Evolutionary conservation across 2,797 vertebrate genomes (phyloP), one percentile per base, ranked within the genome.

Genomic region (Harpia harpyja): DNA sequence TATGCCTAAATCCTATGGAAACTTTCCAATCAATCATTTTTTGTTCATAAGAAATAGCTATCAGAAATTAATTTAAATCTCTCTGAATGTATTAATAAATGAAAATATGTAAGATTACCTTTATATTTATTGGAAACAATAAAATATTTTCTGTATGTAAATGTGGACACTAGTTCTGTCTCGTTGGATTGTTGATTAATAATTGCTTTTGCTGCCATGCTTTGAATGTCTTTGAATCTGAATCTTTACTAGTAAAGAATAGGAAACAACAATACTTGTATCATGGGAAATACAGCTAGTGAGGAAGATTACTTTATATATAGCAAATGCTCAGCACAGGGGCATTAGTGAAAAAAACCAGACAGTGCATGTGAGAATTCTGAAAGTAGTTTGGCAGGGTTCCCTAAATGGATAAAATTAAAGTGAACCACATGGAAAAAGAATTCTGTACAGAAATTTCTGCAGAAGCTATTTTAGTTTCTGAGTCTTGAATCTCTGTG

Each of bases 231-330:
- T 83, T 74, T 53, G 63, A 92, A 91, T 91, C 63, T 90, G 61
- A 85, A 73, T 94, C 49, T 64, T 95, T 94, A 48, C 65, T 65
- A 85, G 33, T 72, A 35, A 94, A 94, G 72, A 94, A 93, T 24
- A 94, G 41, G 78, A 96, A 95, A 56, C 19, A 91, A 56, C 78
- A 88, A 87, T 92, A 59, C n/a, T 67, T 87, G 35, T 64, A 76
- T 89, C 54, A 30, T 74, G 18, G n/a, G 88, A 90, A 91, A 92
- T n/a, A 70, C 27, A 94, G 9, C 10, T 49, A 60, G 33, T 16
- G 9, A 67, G 37, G 17, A 74, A 67, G 19, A 72, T 82, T 78
- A 27, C 20, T 61, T 33, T 61, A 7, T 63, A 6, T 27, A 48
- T 19, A 65, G 22, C 43, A 94, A 92, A 64, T 53, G 1, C 35